Evolutionary conservation across 2,113 vertebrate genomes (phyloP), one percentile per base, ranked within the genome.

Genomic region (Collichthys lucidus): DNA sequence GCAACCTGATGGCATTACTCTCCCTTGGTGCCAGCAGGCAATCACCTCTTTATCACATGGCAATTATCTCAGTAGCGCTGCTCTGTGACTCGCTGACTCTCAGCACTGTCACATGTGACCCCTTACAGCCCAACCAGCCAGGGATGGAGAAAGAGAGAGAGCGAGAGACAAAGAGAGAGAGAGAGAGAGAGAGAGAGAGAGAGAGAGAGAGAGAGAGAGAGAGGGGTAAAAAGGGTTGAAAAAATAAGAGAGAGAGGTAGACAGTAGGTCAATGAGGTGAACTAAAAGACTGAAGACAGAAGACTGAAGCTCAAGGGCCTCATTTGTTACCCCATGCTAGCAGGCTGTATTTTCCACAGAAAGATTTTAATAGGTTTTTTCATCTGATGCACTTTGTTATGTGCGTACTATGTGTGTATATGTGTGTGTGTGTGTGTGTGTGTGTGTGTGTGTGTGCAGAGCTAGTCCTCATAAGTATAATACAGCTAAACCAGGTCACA

Each of bases 1-100:
- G 94, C 92, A 91, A 95, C 94, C 95, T 94, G 92, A 94, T 95
- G 95, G 94, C 92, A 95, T 94, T 93, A 93, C 92, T 95, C 94
- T 94, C 91, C 93, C 92, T 88, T 82, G 91, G 93, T 95, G 94
- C 93, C 94, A 94, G 91, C 92, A 93, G 92, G 94, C 94, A 95
- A 95, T 96, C 95, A 94, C 93, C 94, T 95, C 93, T 95, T 95
- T 95, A 95, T 96, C 95, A 95, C 94, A 94, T 94, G 93, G 93
- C 94, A 95, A 95, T 96, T 96, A 95, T 95, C 94, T 91, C 83
- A 86, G 90, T 91, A 94, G 94, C 90, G 79, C 89, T 89, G 93
- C 91, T 94, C 90, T 87, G 93, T 91, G 94, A 92, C 94, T 93
- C 80, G 73, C 81, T 67, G 88, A 89, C 91, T 93, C 92, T 85